These are phyloP conservation scores for Stegana nigrithorax DNA, from an alignment of 2,888 invertebrate species.

Conservation along the genomic window DNA sequence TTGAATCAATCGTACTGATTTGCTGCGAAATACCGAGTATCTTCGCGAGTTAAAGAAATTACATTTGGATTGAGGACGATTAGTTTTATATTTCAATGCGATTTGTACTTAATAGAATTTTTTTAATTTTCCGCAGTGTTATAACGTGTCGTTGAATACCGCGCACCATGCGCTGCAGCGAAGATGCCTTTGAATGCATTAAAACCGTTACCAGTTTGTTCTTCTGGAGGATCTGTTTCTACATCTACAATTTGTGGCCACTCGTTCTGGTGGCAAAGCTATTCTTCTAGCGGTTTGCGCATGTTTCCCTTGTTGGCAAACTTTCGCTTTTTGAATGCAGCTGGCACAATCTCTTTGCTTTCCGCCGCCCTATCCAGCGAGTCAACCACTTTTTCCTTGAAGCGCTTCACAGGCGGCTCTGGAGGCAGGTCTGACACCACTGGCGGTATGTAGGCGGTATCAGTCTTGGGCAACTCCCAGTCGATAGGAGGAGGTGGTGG, in stretches of 20 bases:
- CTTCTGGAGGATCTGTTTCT: not conserved
- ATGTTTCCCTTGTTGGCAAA: slow-evolving; percentile 63
- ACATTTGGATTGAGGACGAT: too few species aligned
- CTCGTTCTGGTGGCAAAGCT: too few species aligned
- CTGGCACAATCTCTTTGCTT: slow-evolving; percentile 36
- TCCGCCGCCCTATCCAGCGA: slow-evolving; percentile 50
- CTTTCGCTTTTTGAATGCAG: slow-evolving; percentile 66
- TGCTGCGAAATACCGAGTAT: too few species aligned
- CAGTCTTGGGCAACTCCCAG: slow-evolving; percentile 77
- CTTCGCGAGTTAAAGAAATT: too few species aligned
- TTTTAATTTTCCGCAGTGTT: too few species aligned
- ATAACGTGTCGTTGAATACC: too few species aligned
- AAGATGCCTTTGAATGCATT: too few species aligned
- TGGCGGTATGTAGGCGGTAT: slow-evolving; percentile 51
- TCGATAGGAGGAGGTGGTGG: slow-evolving; percentile 70
- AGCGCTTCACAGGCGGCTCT: slow-evolving; percentile 65
- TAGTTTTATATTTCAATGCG: too few species aligned
- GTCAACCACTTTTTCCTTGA: slow-evolving; percentile 66
- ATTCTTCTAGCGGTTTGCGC: slow-evolving; percentile 61
- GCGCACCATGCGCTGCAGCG: too few species aligned
- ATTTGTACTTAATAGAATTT: too few species aligned
- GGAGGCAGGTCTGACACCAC: slow-evolving; percentile 46
- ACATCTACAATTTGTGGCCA: not conserved
- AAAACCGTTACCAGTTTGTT: too few species aligned
- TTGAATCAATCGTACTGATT: too few species aligned